These are phyloP conservation scores for Pristis pectinata DNA, from an alignment of 2,797 vertebrate genomes.

Conservation along the genomic window DNA sequence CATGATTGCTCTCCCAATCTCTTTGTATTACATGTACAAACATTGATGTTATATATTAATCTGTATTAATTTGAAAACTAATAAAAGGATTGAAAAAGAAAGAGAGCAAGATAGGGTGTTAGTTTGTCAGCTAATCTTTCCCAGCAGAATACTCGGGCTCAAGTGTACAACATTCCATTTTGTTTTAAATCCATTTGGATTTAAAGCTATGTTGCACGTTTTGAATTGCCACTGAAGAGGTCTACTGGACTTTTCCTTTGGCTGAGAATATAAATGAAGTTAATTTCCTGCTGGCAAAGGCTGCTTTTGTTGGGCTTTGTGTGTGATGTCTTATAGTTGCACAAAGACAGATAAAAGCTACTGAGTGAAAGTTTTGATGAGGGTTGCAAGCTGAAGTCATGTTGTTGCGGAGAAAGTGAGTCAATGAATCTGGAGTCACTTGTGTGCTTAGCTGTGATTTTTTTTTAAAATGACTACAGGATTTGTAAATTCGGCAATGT, in stretches of 20 bases:
- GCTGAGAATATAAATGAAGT: neutral
- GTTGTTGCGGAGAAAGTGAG: neutral
- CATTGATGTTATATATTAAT: too few species aligned
- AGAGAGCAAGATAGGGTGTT: too few species aligned
- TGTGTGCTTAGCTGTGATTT: neutral
- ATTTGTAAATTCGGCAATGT: neutral
- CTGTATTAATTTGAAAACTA: too few species aligned
- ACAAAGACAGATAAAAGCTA: neutral
- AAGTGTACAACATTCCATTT: neutral
- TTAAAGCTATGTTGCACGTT: neutral
- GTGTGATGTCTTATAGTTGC: neutral
- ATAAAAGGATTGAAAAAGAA: too few species aligned
- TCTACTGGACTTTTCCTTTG: neutral
- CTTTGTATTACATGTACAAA: too few species aligned
- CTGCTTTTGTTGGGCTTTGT: neutral
- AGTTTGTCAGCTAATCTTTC: too few species aligned
- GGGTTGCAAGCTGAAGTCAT: neutral
- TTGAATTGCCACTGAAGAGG: neutral
- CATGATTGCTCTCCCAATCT: too few species aligned
- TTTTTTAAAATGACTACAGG: neutral
- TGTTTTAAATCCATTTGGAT: neutral
- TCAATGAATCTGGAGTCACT: neutral
- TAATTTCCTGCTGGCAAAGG: neutral
- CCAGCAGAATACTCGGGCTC: too few species aligned
- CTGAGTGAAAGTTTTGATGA: neutral